Base-by-base conservation (phyloP, 2,888 invertebrate species). In the Epirrhoe tristata region DNA sequence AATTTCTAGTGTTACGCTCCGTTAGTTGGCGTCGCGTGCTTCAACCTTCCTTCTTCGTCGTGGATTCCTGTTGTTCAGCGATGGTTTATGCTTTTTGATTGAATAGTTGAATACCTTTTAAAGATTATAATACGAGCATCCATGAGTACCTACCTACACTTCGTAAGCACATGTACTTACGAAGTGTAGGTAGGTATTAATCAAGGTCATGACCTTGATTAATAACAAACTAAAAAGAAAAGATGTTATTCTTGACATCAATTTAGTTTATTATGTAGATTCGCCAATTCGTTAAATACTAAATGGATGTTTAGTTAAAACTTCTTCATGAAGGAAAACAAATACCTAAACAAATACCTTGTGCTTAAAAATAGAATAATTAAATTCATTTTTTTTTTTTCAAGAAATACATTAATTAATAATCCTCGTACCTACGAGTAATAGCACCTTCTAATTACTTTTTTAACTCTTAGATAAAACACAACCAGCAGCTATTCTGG, bases 1-100 rank as follows among this genome's bases (percentile, higher is more conserved):
- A 91, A 91, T 92, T 92, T 90, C 89, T 91, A 87, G 82, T 85
- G 89, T 83, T 86, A 89, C 90, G 91, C 88, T 89, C 90, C 90
- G 91, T 89, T 91, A 89, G 87, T 77, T 79, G 73, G 76, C 85
- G 86, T 91, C 90, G 91, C 91, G 91, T 92, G 92, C 81, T 76
- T 80, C 79, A 76, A 70, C 78, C 88, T 91, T 91, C 91, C 91
- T 90, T 86, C 86, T 88, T 83, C 79, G 78, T 82, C 72, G 85
- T 82, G 81, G 84, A 84, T 86, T 85, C 84, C 79, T 74, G 62
- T 73, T 75, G 73, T 75, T 78, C 76, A 73, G 68, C 64, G 75
- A 74, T 69, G 76, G 69, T 70, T 69, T 70, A 69, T 67, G 69
- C 67, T 67, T 66, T 65, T 62, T 59, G 63, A 71, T 63, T 63